Evolutionary conservation across 1,140 invertebrate species (phyloP), one percentile per base, ranked within the genome.

Genomic region (Papilio polyxenes): DNA sequence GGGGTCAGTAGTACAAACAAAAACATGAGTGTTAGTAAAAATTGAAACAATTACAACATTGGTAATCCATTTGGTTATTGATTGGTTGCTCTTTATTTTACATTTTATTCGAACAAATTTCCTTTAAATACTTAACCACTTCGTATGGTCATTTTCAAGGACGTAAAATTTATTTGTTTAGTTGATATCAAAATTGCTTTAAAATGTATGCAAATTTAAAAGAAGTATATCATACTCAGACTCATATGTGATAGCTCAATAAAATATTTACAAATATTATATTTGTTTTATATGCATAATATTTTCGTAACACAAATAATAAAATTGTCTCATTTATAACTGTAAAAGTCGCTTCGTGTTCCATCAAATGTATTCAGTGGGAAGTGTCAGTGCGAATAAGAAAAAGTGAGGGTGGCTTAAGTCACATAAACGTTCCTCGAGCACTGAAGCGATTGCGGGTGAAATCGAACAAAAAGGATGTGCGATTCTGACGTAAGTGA

Each of bases 401-500:
- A 80, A 75, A 31, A 80, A 74, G 72, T 75, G 84, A 76, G 78
- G 82, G 80, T 77, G 75, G 85, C 83, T 82, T 81, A 84, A 87
- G 83, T 85, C 82, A 87, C 74, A 81, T 76, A 80, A 85, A 80
- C 81, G 78, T 82, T 77, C 77, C 80, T 53, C 82, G 81, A 82
- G 77, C 75, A 83, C 53, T 83, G 80, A 80, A 72, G 49, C 75
- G 82, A 80, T 85, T 88, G 85, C 48, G 85, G 82, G 81, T 72
- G 69, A 65, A 80, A 83, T 83, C 76, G 80, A 84, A 85, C 80
- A 86, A 87, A 87, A 85, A 87, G 83, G 75, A 83, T 78, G 75
- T 82, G 80, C 80, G 85, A 87, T 84, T 85, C 84, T 88, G 84
- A 88, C 82, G 85, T 80, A 85, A 84, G 82, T 83, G 83, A 83